Percentiles rank a stretch among this genome's conserved stretches.
Conservation (phyloP, 2,797 vertebrate species). For the Takifugu ocellatus region DNA sequence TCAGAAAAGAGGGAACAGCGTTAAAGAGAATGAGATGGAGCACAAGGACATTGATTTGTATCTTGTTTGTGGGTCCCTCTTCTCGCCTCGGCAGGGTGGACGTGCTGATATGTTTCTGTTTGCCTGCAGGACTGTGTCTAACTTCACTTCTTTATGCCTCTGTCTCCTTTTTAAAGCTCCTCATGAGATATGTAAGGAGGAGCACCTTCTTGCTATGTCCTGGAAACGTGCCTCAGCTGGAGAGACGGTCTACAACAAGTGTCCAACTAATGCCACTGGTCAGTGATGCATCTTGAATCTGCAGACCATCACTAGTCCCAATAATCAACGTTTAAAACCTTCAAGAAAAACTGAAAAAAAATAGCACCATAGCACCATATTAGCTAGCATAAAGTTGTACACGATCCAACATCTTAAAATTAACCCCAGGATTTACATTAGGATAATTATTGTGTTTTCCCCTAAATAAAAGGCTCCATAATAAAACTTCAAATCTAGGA, state of each 20-base stretch:
- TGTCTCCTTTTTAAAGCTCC: constrained; percentile 70
- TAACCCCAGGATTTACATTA: too few relatives aligned
- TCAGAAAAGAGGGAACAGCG: too few relatives aligned
- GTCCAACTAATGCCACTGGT: constrained; percentile 96
- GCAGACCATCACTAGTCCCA: too few relatives aligned
- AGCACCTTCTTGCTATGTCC: constrained; percentile 85
- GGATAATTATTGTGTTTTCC: too few relatives aligned
- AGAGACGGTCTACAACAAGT: constrained; percentile 96
- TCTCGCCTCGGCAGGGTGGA: constrained; percentile 3
- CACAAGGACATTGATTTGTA: constrained; percentile 64
- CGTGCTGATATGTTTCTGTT: constrained; percentile 9
- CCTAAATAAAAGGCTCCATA: too few relatives aligned
- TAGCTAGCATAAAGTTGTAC: too few relatives aligned
- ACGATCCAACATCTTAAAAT: too few relatives aligned
- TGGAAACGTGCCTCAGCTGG: constrained; percentile 96
- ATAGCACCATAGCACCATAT: too few relatives aligned
- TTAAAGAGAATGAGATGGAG: too few relatives aligned
- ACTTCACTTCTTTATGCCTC: background rate
- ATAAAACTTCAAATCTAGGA: too few relatives aligned
- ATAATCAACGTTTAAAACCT: too few relatives aligned
- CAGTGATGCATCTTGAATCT: constrained; percentile 41
- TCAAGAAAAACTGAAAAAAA: too few relatives aligned
- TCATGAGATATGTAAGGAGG: constrained; percentile 94
- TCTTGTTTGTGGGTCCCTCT: constrained; percentile 47
- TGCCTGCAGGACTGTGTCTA: constrained; percentile 19